Evolutionary conservation across 1,140 invertebrate species (phyloP), one percentile per base, ranked within the genome.

Genomic region (Halictus rubicundus): DNA sequence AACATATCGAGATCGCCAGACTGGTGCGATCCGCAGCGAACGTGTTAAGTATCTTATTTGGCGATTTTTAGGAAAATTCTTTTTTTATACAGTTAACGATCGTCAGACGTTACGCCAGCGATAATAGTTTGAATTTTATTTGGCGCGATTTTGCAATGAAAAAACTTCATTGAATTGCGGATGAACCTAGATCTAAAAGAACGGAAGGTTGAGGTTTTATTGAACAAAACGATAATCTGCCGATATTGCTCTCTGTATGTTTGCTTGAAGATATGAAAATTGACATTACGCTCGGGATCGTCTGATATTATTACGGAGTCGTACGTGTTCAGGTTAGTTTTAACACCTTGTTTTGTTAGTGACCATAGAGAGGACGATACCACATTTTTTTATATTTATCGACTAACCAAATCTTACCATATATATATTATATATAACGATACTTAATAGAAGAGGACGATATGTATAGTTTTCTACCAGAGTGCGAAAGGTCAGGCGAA

Each of bases 381-480:
- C 27, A 72, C 69, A 68, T 69, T 63, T 72, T 65, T 80, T 64
- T 77, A 68, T 86, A 86, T 77, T 86, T 79, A 78, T 78, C 83
- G 76, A 86, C 80, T 86, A 86, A 86, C 84, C 84, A 86, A 86
- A 86, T 86, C 74, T 80, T 85, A 82, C 27, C 61, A 49, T 75
- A 68, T 70, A 81, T 59, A 57, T 74, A 68, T 57, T n/a, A 81
- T 61, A 82, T 59, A 73, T 59, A 65, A 57, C 19, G 19, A 25
- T 68, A 68, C 68, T 54, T 71, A 78, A 79, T 63, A 68, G 52
- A 61, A 37, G 68, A 79, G 54, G 46, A 79, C 23, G 32, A 84
- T 78, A 81, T 61, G 57, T 71, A 74, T 81, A 84, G 72, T 39
- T 81, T 75, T 73, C 66, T 60, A 69, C 12, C 23, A 32, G 61